Base-by-base conservation (phyloP, 2,888 invertebrate genomes). In the Rotaria macrura region DNA sequence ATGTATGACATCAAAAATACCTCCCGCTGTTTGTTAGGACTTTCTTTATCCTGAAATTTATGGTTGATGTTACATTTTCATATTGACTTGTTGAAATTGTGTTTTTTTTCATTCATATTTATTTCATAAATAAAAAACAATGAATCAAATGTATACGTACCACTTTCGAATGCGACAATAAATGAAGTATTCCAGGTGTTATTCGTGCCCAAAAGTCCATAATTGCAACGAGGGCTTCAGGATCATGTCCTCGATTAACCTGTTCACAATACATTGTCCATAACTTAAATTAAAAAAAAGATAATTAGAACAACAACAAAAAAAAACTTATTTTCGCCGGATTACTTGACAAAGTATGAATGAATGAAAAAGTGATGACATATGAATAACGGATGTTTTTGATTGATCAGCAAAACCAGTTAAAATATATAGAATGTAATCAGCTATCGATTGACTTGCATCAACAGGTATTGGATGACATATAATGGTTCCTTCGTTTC, bases 151-250 rank as follows among this genome's bases (percentile, higher is more conserved):
- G 3, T 52, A n/a, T 47, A 91, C 93, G 93, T 89, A 96, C 95
- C 91, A 95, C 93, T 93, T 95, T 97, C 23, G 96, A 95, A 89
- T 95, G 94, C 23, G 95, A 94, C 57, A 98, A 94, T 86, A 99
- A 92, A 90, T 97, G 96, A 87, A 99, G 92, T 86, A 99, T 94
- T 87, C 95, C 95, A 0, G 98, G 98, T 65, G 98, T 97, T 12
- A 99, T 95, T 91, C 97, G 95, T 85, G 95, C 95, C 99, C 99
- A 99, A 93, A 99, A 99, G 92, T 98, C 97, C 88, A 97, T 94
- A 85, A 98, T 93, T 88, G 96, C 95, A 88, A 89, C 88, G 9
- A 90, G 89, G 40, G 90, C 90, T 29, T 88, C 87, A 86, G 90
- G 90, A 86, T 89, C 89, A 12, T 90, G 89, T 55, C 90, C 88